phyloP scores from a whole-genome alignment of 2,888 invertebrate species.

The Junonia oenone region DNA sequence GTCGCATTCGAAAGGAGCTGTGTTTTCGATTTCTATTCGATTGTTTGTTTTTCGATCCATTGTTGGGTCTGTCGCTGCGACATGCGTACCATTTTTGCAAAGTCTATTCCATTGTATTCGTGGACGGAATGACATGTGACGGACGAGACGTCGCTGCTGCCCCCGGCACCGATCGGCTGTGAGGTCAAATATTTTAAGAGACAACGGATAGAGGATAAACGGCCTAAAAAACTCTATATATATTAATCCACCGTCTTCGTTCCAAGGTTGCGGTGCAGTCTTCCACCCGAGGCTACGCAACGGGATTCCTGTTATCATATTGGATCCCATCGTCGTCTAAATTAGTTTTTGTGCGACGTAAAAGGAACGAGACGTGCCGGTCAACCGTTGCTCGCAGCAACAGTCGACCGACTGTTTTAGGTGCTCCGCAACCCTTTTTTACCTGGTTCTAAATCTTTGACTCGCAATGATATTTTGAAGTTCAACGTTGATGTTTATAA shows the following conservation, averaged over 20 bases:
- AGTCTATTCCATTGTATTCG: slow-evolving; percentile 71
- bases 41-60: slow-evolving; percentile 74
- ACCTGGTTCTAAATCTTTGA: slow-evolving; percentile 47
- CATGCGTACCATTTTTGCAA: slow-evolving; percentile 75
- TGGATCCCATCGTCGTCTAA: slow-evolving; percentile 61
- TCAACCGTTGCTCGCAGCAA: slow-evolving; percentile 49
- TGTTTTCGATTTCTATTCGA: slow-evolving; percentile 78
- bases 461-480: slow-evolving; percentile 20
- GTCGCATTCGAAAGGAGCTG: slow-evolving; percentile 69
- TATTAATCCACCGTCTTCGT: slow-evolving; percentile 1
- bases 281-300: slow-evolving; percentile 65
- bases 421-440: slow-evolving; percentile 59
- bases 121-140: slow-evolving; percentile 67
- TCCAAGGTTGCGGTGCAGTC: slow-evolving; percentile 32
- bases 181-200: slow-evolving; percentile 41
- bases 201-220: slow-evolving; percentile 9
- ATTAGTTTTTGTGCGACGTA: slow-evolving; percentile 67
- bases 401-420: slow-evolving; percentile 56
- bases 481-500: slow-evolving; percentile 1
- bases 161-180: slow-evolving; percentile 39
- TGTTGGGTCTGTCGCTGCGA: slow-evolving; percentile 63
- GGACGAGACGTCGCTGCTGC: slow-evolving; percentile 49
- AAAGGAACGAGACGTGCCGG: slow-evolving; percentile 57
- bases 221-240: not conserved
- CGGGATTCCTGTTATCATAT: slow-evolving; percentile 76